These are phyloP conservation scores for Tangara arthus DNA, from an alignment of 2,797 vertebrate species.

Conservation along the genomic window DNA sequence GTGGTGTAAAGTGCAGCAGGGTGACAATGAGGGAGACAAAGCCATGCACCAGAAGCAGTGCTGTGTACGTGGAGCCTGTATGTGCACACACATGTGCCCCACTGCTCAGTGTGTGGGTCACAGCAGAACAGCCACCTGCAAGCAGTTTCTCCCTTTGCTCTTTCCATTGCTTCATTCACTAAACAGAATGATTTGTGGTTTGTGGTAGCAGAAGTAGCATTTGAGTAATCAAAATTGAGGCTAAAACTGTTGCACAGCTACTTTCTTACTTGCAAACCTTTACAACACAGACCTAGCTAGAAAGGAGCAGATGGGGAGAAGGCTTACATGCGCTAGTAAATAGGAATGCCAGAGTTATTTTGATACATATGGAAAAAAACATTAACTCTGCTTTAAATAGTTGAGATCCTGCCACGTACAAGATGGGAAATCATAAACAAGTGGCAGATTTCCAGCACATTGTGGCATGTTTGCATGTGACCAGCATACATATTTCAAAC, in stretches of 20 bases:
- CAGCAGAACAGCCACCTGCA: not conserved
- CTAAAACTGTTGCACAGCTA: accelerated
- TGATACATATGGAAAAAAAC: not conserved
- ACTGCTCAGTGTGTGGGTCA: not conserved
- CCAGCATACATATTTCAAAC: slow-evolving; percentile 66
- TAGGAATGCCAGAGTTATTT: not conserved
- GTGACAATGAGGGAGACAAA: not conserved
- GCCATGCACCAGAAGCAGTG: not conserved
- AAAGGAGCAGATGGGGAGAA: not conserved
- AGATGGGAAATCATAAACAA: slow-evolving; percentile 40
- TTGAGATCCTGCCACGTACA: not conserved
- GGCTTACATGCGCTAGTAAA: not conserved
- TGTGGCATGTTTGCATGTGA: slow-evolving; percentile 57
- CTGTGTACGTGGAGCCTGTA: not conserved
- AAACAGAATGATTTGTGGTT: not conserved
- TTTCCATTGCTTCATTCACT: not conserved
- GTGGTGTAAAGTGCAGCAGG: not conserved
- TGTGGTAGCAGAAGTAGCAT: not conserved
- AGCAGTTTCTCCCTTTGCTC: not conserved
- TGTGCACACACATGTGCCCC: accelerated
- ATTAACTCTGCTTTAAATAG: slow-evolving; percentile 13
- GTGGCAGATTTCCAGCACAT: slow-evolving; percentile 43
- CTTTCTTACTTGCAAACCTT: not conserved
- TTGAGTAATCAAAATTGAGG: not conserved
- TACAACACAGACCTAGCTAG: not conserved